Conservation (phyloP, 1,140 invertebrate species). For the Tetragnatha versicolor region DNA sequence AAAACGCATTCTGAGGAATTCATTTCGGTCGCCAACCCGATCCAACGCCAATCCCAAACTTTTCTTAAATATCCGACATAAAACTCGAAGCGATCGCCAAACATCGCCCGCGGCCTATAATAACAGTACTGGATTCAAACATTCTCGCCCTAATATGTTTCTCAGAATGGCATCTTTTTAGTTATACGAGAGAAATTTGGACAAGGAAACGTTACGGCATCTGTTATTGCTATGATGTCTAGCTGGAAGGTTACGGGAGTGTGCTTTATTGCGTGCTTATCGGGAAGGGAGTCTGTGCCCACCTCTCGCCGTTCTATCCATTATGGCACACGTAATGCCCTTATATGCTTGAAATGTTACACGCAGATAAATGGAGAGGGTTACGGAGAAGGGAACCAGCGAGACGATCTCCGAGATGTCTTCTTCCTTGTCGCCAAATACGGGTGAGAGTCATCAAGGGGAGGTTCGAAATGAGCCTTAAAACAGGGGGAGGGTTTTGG, state of each 20-base stretch:
- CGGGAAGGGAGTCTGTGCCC: slow-evolving; percentile 18
- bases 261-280: slow-evolving; percentile 51
- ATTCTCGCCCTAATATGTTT: slow-evolving; percentile 43
- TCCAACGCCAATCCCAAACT: not conserved
- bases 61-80: slow-evolving; percentile 35
- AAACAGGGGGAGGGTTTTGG: too few relatives aligned
- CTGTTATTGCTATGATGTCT: slow-evolving; percentile 49
- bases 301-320: slow-evolving; percentile 18
- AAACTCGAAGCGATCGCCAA: not conserved
- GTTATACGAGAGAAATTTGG: slow-evolving; percentile 38
- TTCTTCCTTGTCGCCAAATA: too few relatives aligned
- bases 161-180: slow-evolving; percentile 34
- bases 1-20: too few relatives aligned
- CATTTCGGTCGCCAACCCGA: too few relatives aligned
- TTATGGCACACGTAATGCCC: slow-evolving; percentile 46
- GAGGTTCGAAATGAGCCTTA: too few relatives aligned
- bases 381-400: not conserved
- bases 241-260: slow-evolving; percentile 41
- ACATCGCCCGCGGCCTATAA: slow-evolving; percentile 30
- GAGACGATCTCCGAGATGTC: too few relatives aligned
- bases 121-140: slow-evolving; percentile 50
- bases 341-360: slow-evolving; percentile 17
- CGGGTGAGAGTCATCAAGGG: too few relatives aligned
- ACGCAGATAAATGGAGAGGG: slow-evolving; percentile 9
- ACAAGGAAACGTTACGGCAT: slow-evolving; percentile 43